Evolutionary conservation across 2,113 vertebrate genomes (phyloP), one percentile per base, ranked within the genome.

Genomic region (Lota lota): DNA sequence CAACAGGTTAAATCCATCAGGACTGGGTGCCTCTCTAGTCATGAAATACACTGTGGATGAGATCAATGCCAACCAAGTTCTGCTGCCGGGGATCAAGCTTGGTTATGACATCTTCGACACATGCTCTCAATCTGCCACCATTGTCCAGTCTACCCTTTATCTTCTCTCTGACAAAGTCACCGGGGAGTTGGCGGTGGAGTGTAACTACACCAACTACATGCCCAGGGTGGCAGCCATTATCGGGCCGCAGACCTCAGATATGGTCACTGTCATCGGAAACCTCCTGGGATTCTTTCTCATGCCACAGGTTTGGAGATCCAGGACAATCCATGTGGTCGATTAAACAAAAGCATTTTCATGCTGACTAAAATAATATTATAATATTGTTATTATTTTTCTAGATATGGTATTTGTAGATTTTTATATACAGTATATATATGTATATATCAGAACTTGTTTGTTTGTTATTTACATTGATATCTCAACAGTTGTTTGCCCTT

Each of bases 41-140:
- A 92, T 96, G 95, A 94, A 89, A 77, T 96, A 93, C 51, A 87
- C 95, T 0, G 78, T 98, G 15, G 95, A 98, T 0, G 90, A 97
- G 81, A 94, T 99, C 84, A 99, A 99, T 70, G 89, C 85, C 0
- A 87, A 85, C n/a, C 87, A 83, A 0, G 2, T 15, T 0, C 81
- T 98, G 4, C 95, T 99, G 8, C 94, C 94, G 0, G 92, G 90
- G 0, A 36, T 94, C 0, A 83, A 17, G 8, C 81, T 97, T 68
- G 95, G 95, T 33, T 95, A 93, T 1, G 84, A 94, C 71, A 91
- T 89, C 15, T 85, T 88, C 0, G 92, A 95, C 84, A 89, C 87
- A 0, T 95, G 94, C 78, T 72, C 33, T 0, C 92, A 96, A 64
- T 83, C 94, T 0, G 6, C 87, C 3, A 73, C 87, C 1, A 68